phyloP scores from a whole-genome alignment of 2,113 vertebrate species.

The Odocoileus hemionus region DNA sequence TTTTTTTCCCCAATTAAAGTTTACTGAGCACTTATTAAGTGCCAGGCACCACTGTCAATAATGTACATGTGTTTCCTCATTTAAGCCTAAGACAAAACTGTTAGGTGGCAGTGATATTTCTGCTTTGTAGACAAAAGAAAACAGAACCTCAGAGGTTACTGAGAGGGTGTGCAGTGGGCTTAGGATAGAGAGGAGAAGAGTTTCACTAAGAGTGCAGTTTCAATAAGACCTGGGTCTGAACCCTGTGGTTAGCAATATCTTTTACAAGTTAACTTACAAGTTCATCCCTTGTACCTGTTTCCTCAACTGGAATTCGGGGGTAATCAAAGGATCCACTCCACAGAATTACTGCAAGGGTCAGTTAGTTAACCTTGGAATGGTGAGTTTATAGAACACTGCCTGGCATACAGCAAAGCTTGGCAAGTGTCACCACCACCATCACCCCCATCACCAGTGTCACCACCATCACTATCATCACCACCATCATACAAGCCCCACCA shows the following conservation, averaged over 20 bases:
- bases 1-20: background rate
- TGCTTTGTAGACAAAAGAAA: background rate
- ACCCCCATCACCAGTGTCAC: no score
- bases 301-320: background rate
- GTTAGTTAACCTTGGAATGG: background rate
- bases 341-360: background rate
- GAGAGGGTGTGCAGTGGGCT: rapidly evolving
- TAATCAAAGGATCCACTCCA: background rate
- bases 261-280: background rate
- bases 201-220: background rate
- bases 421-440: background rate
- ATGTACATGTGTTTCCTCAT: background rate
- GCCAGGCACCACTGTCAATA: background rate
- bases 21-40: background rate
- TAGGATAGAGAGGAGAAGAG: rapidly evolving
- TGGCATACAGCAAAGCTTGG: rapidly evolving
- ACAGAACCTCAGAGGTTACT: background rate
- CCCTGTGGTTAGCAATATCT: background rate
- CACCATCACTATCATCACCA: no score
- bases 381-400: background rate
- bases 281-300: background rate
- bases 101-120: background rate
- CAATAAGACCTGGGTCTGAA: background rate
- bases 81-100: background rate
- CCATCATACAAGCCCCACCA: no score